Evolutionary conservation across 2,797 vertebrate species (phyloP).

Genomic region (Etheostoma nigrum): DNA sequence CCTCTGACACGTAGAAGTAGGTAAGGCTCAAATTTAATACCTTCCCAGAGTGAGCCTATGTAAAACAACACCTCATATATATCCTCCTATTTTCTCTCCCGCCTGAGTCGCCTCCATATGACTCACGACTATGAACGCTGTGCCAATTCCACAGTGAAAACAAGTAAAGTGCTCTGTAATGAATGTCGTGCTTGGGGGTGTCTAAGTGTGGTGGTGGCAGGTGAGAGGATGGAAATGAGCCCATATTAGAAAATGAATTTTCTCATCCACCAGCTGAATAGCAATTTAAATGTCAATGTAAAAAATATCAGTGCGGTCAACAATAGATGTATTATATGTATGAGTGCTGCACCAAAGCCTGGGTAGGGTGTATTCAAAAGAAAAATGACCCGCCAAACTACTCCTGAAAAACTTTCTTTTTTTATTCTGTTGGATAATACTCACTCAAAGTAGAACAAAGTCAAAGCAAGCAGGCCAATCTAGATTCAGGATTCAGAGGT

Average conservation of each 20-base stretch:
- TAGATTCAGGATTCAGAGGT: not conserved
- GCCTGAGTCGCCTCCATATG: constrained; percentile 52
- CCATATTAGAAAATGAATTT: constrained; percentile 7
- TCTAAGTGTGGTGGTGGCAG: constrained; percentile 33
- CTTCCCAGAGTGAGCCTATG: constrained; percentile 11
- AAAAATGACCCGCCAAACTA: constrained; percentile 20
- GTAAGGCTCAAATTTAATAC: constrained; percentile 6
- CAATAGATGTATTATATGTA: constrained; percentile 5
- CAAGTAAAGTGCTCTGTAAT: constrained; percentile 30
- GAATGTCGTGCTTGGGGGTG: constrained; percentile 28
- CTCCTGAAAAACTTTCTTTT: constrained; percentile 15
- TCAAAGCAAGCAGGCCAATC: not conserved
- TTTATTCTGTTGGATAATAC: constrained; percentile 28
- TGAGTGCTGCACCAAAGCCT: constrained; percentile 4
- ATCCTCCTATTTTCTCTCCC: constrained; percentile 20
- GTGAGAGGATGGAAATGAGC: constrained; percentile 30
- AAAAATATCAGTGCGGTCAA: constrained; percentile 34
- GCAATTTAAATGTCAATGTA: constrained; percentile 25
- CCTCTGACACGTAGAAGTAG: constrained; percentile 1
- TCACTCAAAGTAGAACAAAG: not conserved
- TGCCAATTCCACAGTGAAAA: constrained; percentile 40
- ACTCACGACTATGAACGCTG: constrained; percentile 47
- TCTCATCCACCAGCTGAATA: not conserved
- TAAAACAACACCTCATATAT: constrained; percentile 28
- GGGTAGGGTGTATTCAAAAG: not conserved